Evolutionary conservation across 2,888 invertebrate species (phyloP), one percentile per base, ranked within the genome.

Genomic region (Lasioglossum malachurum): DNA sequence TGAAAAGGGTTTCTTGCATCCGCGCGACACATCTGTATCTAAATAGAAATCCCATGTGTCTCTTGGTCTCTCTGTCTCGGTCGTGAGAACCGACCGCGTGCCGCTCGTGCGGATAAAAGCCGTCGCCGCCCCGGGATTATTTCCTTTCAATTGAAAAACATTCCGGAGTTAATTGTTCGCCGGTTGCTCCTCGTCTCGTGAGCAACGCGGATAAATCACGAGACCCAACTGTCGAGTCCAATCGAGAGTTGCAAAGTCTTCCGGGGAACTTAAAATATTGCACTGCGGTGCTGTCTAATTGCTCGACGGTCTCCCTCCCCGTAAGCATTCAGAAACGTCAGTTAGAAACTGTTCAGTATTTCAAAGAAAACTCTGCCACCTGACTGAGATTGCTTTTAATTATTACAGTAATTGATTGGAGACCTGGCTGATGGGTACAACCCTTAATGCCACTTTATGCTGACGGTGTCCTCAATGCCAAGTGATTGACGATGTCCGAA

Each of bases 41-140:
- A 85, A 85, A 85, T 85, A 76, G 79, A 79, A 76, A 83, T 73
- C 76, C 78, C 83, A 73, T 73, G 78, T 60, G 83, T 78, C 83
- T 72, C 75, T 72, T 46, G 14, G 78, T 64, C 60, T 67, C 72
- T 72, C 38, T 16, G 75, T 44, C 60, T 16, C 64, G n/a, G 60
- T 71, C 83, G 83, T 67, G 84, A 78, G 84, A 84, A 82, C 82
- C 19, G 67, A 35, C 71, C 74, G 83, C 44, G 49, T 44, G 76
- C 27, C 60, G 49, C n/a, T 46, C 60, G 60, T n/a, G 71, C 31
- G 78, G 60, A 72, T 83, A 78, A 84, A 84, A 73, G 75, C 44
- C 53, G 53, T 57, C 78, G 75, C 1, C 38, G 27, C 78, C 72
- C 1, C 38, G 27, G 64, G 78, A 83, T 83, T 79, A 83, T 83